Conservation (phyloP, 2,113 vertebrate species). For the Campylomormyrus tamandua region DNA sequence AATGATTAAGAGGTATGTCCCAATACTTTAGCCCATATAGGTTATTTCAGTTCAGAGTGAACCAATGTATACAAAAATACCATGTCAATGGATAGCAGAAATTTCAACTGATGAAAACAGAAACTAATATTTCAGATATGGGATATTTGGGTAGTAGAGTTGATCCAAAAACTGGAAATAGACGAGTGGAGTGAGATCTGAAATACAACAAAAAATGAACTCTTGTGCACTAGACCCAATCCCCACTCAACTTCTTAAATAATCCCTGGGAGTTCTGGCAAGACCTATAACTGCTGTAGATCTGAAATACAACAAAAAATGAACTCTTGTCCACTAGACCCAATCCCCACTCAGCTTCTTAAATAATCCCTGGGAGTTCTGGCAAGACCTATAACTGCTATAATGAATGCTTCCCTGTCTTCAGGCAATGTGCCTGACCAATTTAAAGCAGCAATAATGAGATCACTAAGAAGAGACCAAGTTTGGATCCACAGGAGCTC, state of each 20-base stretch:
- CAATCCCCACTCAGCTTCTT: not conserved
- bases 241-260: not conserved
- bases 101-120: not conserved
- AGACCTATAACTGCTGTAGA: not conserved
- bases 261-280: not conserved
- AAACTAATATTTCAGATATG: not conserved
- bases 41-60: too few relatives aligned
- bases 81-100: not conserved
- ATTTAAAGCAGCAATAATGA: not conserved
- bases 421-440: not conserved
- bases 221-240: not conserved
- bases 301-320: too few relatives aligned
- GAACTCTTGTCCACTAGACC: not conserved
- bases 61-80: too few relatives aligned
- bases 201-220: too few relatives aligned
- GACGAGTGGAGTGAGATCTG: too few relatives aligned
- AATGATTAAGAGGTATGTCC: too few relatives aligned
- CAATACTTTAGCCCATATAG: too few relatives aligned
- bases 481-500: not conserved
- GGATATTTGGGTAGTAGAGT: too few relatives aligned
- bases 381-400: not conserved
- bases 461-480: not conserved
- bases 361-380: not conserved
- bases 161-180: too few relatives aligned
- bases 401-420: not conserved